Evolutionary conservation across 2,888 invertebrate species (phyloP).

Genomic region (Crossocerus cetratus): DNA sequence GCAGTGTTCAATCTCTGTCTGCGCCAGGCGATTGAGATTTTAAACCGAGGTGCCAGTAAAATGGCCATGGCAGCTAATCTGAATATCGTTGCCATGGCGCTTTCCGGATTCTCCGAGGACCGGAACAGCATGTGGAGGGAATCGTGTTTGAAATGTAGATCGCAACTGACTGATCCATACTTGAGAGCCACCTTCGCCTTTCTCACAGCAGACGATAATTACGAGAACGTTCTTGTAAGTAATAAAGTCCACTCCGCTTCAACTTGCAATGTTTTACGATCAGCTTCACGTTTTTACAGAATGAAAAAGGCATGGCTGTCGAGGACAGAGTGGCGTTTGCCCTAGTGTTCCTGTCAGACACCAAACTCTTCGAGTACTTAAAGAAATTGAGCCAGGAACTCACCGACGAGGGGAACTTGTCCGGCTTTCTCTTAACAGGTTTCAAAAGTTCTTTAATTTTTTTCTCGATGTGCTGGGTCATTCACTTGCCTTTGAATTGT

Average conservation of each 20-base stretch:
- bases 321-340: conserved; percentile 95
- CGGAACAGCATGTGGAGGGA: conserved; percentile 88
- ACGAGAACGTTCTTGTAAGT: conserved; percentile 86
- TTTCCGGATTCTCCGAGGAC: conserved; percentile 92
- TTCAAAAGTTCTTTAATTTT: too few species aligned
- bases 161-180: conserved; percentile 92
- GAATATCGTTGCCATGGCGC: conserved; percentile 87
- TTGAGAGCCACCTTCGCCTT: conserved; percentile 94
- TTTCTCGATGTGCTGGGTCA: background rate
- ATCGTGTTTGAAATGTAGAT: conserved; percentile 85
- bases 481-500: too few species aligned
- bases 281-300: conserved; percentile 77
- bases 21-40: conserved; percentile 89
- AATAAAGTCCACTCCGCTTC: background rate
- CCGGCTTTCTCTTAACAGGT: conserved; percentile 91
- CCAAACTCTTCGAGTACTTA: conserved; percentile 87
- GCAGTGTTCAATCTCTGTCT: conserved; percentile 94
- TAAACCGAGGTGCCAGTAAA: conserved; percentile 84
- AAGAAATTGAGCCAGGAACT: conserved; percentile 84
- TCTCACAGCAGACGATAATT: conserved; percentile 88
- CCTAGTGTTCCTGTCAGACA: conserved; percentile 90
- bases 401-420: conserved; percentile 87
- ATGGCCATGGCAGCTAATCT: conserved; percentile 75
- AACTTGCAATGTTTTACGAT: too few species aligned
- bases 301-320: conserved; percentile 90